A percentile compares a stretch with the other conserved stretches of the same genome.
phyloP scores from a whole-genome alignment of 2,797 vertebrate species.

The Naso thynnoides region DNA sequence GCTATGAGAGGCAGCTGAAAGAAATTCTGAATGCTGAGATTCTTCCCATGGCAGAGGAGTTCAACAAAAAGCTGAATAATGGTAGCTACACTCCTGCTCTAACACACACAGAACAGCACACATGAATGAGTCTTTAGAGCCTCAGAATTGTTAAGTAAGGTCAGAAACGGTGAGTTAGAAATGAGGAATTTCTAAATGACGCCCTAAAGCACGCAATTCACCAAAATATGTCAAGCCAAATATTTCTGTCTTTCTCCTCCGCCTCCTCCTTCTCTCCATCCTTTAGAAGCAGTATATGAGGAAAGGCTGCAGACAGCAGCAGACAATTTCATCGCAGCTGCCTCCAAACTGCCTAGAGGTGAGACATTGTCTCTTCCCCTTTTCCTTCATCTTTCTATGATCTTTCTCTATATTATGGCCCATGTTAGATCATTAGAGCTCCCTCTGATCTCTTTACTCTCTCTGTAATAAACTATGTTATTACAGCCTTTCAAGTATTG shows the following conservation, averaged over 20 bases:
- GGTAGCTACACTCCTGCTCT: constrained; percentile 60
- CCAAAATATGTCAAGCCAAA: constrained; percentile 59
- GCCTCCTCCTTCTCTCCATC: constrained; percentile 42
- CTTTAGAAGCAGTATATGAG: constrained; percentile 80
- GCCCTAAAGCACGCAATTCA: constrained; percentile 61
- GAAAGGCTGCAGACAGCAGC: constrained; percentile 77
- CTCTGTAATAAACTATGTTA: constrained; percentile 55
- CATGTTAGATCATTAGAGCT: constrained; percentile 66
- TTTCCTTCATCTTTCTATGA: constrained; percentile 72
- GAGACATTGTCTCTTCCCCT: constrained; percentile 64
- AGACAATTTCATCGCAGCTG: constrained; percentile 81
- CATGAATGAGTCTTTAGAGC: constrained; percentile 44
- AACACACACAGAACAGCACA: constrained; percentile 8
- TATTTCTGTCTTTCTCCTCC: constrained; percentile 50
- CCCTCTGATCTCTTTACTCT: constrained; percentile 66
- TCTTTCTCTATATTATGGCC: constrained; percentile 56
- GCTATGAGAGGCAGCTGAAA: constrained; percentile 74
- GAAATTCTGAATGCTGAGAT: constrained; percentile 76
- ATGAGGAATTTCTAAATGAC: constrained; percentile 60
- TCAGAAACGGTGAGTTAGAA: constrained; percentile 48
- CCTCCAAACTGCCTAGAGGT: constrained; percentile 86
- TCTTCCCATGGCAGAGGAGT: constrained; percentile 71
- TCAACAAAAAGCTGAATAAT: constrained; percentile 58
- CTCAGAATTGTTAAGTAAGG: constrained; percentile 31
- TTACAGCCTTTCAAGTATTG: constrained; percentile 49